Percentiles rank a stretch among this genome's conserved stretches.
These are phyloP conservation scores for Lamprologus ornatipinnis DNA, from an alignment of 2,113 vertebrate genomes.

Conservation along the genomic window DNA sequence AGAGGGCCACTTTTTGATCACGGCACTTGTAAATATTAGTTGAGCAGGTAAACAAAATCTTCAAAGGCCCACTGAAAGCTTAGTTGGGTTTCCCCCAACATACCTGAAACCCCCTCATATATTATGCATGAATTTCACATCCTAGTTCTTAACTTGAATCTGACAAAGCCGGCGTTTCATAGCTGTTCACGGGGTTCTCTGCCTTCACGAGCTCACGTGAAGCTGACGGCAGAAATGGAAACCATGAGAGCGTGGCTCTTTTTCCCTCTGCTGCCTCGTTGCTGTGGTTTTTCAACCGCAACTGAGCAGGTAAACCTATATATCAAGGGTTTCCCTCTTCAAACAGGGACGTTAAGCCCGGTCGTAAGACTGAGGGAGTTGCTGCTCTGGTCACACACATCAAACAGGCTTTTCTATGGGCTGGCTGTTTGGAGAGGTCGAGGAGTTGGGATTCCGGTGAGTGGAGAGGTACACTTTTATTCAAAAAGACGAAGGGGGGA, in stretches of 20 bases:
- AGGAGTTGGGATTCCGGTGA: slow-evolving; percentile 32
- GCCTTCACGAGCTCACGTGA: slow-evolving; percentile 40
- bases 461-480: slow-evolving; percentile 50
- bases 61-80: slow-evolving; percentile 58
- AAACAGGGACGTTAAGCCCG: slow-evolving; percentile 38
- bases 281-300: slow-evolving; percentile 29
- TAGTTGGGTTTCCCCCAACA: slow-evolving; percentile 52
- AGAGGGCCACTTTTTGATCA: slow-evolving; percentile 48
- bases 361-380: slow-evolving; percentile 31
- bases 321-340: slow-evolving; percentile 68
- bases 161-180: slow-evolving; percentile 58
- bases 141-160: slow-evolving; percentile 24
- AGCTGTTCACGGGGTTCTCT: slow-evolving; percentile 10
- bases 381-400: slow-evolving; percentile 52
- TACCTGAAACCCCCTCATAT: slow-evolving; percentile 46
- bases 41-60: slow-evolving; percentile 56
- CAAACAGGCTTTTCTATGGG: slow-evolving; percentile 55
- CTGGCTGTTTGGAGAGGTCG: slow-evolving; percentile 50
- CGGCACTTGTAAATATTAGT: slow-evolving; percentile 57
- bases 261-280: not conserved
- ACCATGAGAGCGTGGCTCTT: slow-evolving; percentile 11
- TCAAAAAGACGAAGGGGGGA: slow-evolving; percentile 9
- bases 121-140: slow-evolving; percentile 53
- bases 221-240: slow-evolving; percentile 28
- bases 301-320: slow-evolving; percentile 60